Conservation (phyloP, 1,140 invertebrate species). For the Drosophila nannoptera region DNA sequence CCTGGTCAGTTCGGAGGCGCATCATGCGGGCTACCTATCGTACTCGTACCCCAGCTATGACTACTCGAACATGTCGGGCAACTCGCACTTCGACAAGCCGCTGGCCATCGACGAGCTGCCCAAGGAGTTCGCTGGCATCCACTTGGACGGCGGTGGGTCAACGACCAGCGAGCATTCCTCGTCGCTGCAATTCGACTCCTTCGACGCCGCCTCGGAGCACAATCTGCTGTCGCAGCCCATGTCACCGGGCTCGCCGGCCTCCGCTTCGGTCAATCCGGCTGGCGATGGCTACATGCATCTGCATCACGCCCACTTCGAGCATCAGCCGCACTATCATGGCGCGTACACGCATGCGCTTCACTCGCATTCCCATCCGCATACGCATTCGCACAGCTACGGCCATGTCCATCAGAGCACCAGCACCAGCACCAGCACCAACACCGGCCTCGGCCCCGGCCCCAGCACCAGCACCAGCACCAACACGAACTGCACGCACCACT, state of each 20-base stretch:
- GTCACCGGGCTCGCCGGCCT: conserved; percentile 64
- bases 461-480: conserved; percentile 33
- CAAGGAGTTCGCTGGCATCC: conserved; percentile 52
- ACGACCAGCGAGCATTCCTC: conserved; percentile 73
- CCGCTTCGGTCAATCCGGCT: conserved; percentile 64
- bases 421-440: conserved; percentile 40
- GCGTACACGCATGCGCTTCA: conserved; percentile 36
- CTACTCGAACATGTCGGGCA: conserved; percentile 77
- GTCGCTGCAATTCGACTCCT: conserved; percentile 71
- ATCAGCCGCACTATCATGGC: conserved; percentile 32
- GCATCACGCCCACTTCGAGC: conserved; percentile 60
- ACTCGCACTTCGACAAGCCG: conserved; percentile 70
- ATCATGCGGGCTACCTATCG: conserved; percentile 67
- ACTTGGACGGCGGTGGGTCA: conserved; percentile 36
- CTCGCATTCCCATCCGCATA: conserved; percentile 24
- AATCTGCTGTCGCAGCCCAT: conserved; percentile 67
- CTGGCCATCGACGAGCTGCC: conserved; percentile 71
- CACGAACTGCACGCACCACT: conserved; percentile 28
- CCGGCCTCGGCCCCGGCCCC: no score
- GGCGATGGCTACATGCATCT: conserved; percentile 62
- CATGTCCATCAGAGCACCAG: conserved; percentile 36
- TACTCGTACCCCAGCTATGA: conserved; percentile 76
- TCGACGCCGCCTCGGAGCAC: conserved; percentile 72
- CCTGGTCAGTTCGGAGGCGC: conserved; percentile 59
- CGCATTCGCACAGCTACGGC: conserved; percentile 45